These are phyloP conservation scores for Byasa hedistus DNA, from an alignment of 2,888 invertebrate species.

Conservation along the genomic window DNA sequence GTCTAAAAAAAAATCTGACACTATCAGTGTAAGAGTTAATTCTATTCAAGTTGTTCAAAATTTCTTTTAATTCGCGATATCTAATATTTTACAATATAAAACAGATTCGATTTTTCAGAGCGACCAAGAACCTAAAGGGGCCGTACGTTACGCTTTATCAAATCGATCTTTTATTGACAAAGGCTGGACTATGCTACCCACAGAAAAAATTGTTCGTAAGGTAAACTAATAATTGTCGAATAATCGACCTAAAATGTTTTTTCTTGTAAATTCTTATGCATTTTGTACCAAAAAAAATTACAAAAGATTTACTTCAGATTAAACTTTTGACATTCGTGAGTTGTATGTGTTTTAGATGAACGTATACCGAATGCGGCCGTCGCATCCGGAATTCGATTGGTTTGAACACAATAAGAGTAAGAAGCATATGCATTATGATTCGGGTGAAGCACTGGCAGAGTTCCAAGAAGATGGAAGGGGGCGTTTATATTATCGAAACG, in stretches of 20 bases:
- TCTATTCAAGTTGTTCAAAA: neutral
- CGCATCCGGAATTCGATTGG: constrained; percentile 71
- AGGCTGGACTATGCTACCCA: constrained; percentile 72
- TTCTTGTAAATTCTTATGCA: too few relatives aligned
- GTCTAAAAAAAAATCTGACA: constrained; percentile 42
- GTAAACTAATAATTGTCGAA: constrained; percentile 39
- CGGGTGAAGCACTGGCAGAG: constrained; percentile 64
- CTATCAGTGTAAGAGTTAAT: constrained; percentile 22
- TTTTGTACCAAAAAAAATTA: too few relatives aligned
- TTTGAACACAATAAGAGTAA: constrained; percentile 66
- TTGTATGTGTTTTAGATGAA: constrained; percentile 55
- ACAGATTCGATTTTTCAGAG: constrained; percentile 41
- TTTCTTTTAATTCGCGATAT: neutral
- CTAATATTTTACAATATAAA: neutral
- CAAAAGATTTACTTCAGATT: neutral
- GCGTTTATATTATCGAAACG: constrained; percentile 64
- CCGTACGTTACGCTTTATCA: constrained; percentile 61
- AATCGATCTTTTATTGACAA: constrained; percentile 68
- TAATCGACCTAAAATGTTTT: too few relatives aligned
- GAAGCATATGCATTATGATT: constrained; percentile 55
- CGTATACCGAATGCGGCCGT: constrained; percentile 70
- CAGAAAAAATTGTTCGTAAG: constrained; percentile 70
- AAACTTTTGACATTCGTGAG: neutral
- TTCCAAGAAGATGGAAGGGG: constrained; percentile 64
- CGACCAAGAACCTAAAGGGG: constrained; percentile 53